phyloP scores from a whole-genome alignment of 1,140 invertebrate species.

The Centruroides vittatus region DNA sequence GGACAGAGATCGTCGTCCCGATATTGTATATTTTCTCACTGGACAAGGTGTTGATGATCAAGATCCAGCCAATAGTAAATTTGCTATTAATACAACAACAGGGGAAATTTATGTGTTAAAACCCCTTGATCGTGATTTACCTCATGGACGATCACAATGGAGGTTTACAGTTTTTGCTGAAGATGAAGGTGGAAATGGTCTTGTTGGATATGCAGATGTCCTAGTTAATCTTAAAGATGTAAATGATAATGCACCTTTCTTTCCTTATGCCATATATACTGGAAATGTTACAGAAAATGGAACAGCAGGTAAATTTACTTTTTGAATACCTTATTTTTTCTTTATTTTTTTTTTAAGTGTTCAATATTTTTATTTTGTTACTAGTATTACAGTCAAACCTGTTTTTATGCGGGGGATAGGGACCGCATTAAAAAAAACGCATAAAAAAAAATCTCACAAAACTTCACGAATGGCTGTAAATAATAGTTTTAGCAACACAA shows the following conservation, averaged over 20 bases:
- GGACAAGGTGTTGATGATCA: slow-evolving; percentile 88
- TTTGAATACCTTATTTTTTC: slow-evolving; percentile 9
- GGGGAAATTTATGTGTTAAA: slow-evolving; percentile 70
- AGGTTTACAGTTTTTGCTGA: slow-evolving; percentile 95
- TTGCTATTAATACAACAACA: slow-evolving; percentile 85
- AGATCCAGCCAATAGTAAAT: slow-evolving; percentile 85
- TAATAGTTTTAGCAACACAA: no score
- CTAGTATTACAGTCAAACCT: no score
- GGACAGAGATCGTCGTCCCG: slow-evolving; percentile 81
- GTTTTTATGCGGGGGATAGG: no score
- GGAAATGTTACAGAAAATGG: slow-evolving; percentile 93
- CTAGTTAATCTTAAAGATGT: slow-evolving; percentile 94
- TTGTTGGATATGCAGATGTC: slow-evolving; percentile 96
- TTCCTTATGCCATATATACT: slow-evolving; percentile 75
- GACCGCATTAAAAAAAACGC: no score
- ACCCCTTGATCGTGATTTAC: slow-evolving; percentile 91
- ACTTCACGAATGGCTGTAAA: no score
- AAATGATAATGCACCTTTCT: slow-evolving; percentile 95
- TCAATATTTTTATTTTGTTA: background rate
- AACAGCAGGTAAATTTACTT: slow-evolving; percentile 52
- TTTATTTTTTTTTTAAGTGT: background rate
- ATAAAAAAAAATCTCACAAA: no score
- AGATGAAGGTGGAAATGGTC: slow-evolving; percentile 87
- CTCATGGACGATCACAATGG: slow-evolving; percentile 90
- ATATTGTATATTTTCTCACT: slow-evolving; percentile 92